Evolutionary conservation across 2,888 invertebrate genomes (phyloP).

Genomic region (Smittia sp.): DNA sequence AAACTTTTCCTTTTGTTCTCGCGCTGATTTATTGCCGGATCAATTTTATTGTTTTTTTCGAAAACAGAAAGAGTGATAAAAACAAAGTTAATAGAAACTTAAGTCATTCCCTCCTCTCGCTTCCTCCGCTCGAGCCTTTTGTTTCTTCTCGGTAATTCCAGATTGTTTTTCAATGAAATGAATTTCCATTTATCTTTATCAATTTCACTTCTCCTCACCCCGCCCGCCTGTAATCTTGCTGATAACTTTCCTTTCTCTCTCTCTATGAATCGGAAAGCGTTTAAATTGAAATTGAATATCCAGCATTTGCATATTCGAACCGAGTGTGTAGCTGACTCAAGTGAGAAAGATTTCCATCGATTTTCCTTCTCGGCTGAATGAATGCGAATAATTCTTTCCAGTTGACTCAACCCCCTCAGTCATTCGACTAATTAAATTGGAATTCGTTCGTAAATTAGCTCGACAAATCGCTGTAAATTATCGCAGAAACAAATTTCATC

Average conservation of each 20-base stretch:
- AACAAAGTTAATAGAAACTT: slow-evolving; percentile 40
- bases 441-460: slow-evolving; percentile 12
- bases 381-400: neutral
- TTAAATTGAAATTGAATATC: slow-evolving; percentile 20
- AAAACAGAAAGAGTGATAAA: slow-evolving; percentile 22
- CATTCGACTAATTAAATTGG: neutral
- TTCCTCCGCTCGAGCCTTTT: neutral
- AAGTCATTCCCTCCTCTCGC: slow-evolving; percentile 9
- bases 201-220: slow-evolving; percentile 6
- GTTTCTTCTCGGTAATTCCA: slow-evolving; percentile 32
- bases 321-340: neutral
- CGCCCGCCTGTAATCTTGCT: slow-evolving; percentile 26
- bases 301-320: neutral
- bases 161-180: slow-evolving; percentile 31
- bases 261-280: slow-evolving; percentile 4
- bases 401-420: neutral
- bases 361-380: neutral
- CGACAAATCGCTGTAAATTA: slow-evolving; percentile 13
- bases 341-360: neutral
- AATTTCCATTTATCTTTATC: slow-evolving; percentile 40
- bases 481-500: neutral
- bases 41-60: slow-evolving; percentile 18
- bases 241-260: slow-evolving; percentile 30
- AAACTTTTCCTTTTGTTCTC: neutral
- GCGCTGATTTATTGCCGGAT: slow-evolving; percentile 14